A percentile compares a stretch with the other conserved stretches of the same genome.
Evolutionary conservation across 2,888 invertebrate genomes (phyloP).

Genomic region (Rhagium mordax): DNA sequence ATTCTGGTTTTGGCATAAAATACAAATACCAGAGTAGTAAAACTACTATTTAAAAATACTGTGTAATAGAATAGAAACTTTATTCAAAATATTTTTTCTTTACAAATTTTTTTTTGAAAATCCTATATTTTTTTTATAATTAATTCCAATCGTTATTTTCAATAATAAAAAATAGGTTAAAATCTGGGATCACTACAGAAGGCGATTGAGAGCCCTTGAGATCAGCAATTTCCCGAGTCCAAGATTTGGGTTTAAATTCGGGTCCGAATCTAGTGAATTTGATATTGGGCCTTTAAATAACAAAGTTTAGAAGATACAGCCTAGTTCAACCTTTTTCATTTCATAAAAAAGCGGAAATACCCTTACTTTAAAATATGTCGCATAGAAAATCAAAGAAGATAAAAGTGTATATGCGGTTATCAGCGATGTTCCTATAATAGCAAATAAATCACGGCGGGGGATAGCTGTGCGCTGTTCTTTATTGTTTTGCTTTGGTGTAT

Average conservation of each 20-base stretch:
- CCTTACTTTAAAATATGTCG: neutral
- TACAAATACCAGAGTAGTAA: too few species aligned
- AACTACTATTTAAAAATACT: too few species aligned
- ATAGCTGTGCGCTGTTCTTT: slow-evolving; percentile 35
- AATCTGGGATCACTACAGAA: too few species aligned
- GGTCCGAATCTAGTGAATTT: neutral
- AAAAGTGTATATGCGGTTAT: slow-evolving; percentile 2
- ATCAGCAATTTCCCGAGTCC: too few species aligned
- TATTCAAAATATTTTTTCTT: too few species aligned
- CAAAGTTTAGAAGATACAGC: neutral
- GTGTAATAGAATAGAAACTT: too few species aligned
- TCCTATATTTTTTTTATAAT: too few species aligned
- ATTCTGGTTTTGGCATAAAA: neutral
- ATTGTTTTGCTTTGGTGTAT: slow-evolving; percentile 44
- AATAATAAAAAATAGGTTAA: too few species aligned
- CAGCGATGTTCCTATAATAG: slow-evolving; percentile 23
- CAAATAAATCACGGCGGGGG: slow-evolving; percentile 39
- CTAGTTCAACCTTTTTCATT: neutral
- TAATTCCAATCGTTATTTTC: too few species aligned
- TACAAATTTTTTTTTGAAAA: too few species aligned
- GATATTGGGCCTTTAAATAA: neutral
- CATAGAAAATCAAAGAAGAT: neutral
- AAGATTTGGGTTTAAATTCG: too few species aligned
- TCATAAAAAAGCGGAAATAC: neutral
- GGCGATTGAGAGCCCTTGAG: too few species aligned